Evolutionary conservation across 1,140 invertebrate genomes (phyloP), one percentile per base, ranked within the genome.

Genomic region (Venturia canescens): DNA sequence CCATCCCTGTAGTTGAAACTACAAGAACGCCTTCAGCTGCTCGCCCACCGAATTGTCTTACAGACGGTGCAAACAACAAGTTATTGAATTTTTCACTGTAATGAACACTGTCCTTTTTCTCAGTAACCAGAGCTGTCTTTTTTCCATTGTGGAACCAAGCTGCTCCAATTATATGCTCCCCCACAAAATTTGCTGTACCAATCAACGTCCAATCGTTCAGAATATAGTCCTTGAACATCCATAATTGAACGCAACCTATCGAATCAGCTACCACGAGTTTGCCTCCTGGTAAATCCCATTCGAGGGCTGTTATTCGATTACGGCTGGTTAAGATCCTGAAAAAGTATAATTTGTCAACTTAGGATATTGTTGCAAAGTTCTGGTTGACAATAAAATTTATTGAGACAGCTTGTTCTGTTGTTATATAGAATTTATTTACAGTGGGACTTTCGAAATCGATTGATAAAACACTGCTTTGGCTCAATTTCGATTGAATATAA

Each of bases 81-180:
- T 96, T 93, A 84, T 94, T 95, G 87, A 98, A 98, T 89, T 98
- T 98, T 57, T 98, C 98, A 74, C 93, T 94, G 88, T 98, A 98
- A 13, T 95, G 94, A 4, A 94, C 90, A 83, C 93, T 95, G 83
- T 98, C 97, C 85, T 97, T 97, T 88, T 97, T 97, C 27, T 97
- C 97, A 7, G 94, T 88, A 29, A 95, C 93, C 69, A 91, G 83
- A 66, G 87, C 88, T 78, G 88, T 91, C 87, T 96, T 96, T 83
- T 96, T 95, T 0, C 97, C 97, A 88, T 96, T 96, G 90, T 97
- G 96, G 89, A 97, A 98, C 92, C 97, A 98, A 26, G 94, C 94
- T 1, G 95, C 95, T 60, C 94, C 93, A 57, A 97, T 93, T 85
- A 98, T 96, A 83, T 96, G 94, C 92, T 98, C 97, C 21, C 96